Evolutionary conservation across 2,113 vertebrate species (phyloP).

Genomic region (Barbus barbus): DNA sequence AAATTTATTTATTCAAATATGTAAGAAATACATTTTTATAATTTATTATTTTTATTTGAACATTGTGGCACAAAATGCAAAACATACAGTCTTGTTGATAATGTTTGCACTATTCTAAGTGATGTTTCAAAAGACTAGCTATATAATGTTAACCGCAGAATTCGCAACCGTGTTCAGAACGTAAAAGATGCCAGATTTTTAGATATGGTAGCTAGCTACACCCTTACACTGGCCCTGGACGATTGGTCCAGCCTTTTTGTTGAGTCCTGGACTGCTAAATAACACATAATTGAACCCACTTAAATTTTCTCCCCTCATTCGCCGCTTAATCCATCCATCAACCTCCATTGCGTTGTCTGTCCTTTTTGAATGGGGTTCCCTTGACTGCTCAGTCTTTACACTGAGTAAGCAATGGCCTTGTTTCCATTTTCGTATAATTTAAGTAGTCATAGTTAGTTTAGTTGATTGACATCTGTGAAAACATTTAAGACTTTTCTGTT

Average conservation of each 20-base stretch:
- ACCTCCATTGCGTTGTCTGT: neutral
- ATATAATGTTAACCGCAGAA: neutral
- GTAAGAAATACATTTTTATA: too few relatives aligned
- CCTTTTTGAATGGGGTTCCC: neutral
- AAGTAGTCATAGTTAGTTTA: conserved; percentile 69
- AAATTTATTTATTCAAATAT: neutral
- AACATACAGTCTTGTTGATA: too few relatives aligned
- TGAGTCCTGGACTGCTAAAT: neutral
- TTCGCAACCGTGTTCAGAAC: too few relatives aligned
- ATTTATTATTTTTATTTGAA: too few relatives aligned
- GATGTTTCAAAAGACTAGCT: neutral
- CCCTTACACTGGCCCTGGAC: neutral
- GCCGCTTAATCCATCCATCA: neutral
- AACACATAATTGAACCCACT: conserved; percentile 10
- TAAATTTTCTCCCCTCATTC: neutral
- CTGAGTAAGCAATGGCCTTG: conserved; percentile 36
- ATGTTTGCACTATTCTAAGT: too few relatives aligned
- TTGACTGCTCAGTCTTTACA: neutral
- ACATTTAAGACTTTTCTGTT: conserved; percentile 63
- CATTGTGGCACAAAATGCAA: too few relatives aligned
- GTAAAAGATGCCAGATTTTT: neutral
- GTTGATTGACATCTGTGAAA: conserved; percentile 73
- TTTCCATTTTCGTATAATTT: conserved; percentile 69
- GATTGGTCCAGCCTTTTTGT: neutral
- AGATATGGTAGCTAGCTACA: neutral